A percentile compares a stretch with the other conserved stretches of the same genome.
Evolutionary conservation across 2,113 vertebrate species (phyloP).

Genomic region (Fukomys damarensis): DNA sequence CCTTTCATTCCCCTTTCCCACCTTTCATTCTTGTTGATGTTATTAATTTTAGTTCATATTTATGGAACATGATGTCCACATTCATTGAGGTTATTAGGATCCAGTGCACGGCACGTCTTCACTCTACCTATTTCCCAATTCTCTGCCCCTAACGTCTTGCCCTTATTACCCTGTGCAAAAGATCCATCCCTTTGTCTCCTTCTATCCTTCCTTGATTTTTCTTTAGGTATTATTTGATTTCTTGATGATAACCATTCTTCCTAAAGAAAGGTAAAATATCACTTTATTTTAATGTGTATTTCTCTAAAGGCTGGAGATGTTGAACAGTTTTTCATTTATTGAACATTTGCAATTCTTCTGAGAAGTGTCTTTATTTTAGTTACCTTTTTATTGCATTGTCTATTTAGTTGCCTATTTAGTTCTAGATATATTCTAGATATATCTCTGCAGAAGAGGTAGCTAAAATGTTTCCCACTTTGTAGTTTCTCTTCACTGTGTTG

Average conservation of each 20-base stretch:
- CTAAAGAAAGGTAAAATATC: not conserved
- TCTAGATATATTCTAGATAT: not conserved
- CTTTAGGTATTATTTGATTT: not conserved
- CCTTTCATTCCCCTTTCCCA: not conserved
- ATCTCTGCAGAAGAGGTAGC: not conserved
- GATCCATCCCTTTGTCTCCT: not conserved
- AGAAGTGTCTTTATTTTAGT: not conserved
- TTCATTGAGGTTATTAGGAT: not conserved
- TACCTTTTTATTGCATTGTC: not conserved
- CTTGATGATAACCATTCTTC: not conserved
- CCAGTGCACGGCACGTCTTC: not conserved
- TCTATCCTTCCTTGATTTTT: not conserved
- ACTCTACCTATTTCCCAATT: not conserved
- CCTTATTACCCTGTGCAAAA: not conserved
- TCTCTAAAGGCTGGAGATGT: not conserved
- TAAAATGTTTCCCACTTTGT: not conserved
- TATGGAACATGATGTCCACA: not conserved
- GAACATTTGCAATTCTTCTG: not conserved
- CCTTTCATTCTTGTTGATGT: not conserved
- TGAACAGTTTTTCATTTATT: not conserved
- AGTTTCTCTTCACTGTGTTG: not conserved
- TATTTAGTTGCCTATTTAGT: not conserved
- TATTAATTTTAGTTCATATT: not conserved
- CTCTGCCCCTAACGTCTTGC: not conserved
- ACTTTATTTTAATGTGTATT: not conserved